A percentile compares a stretch with the other conserved stretches of the same genome.
phyloP scores from a whole-genome alignment of 1,140 invertebrate genomes.

The Ceratina japonica region DNA sequence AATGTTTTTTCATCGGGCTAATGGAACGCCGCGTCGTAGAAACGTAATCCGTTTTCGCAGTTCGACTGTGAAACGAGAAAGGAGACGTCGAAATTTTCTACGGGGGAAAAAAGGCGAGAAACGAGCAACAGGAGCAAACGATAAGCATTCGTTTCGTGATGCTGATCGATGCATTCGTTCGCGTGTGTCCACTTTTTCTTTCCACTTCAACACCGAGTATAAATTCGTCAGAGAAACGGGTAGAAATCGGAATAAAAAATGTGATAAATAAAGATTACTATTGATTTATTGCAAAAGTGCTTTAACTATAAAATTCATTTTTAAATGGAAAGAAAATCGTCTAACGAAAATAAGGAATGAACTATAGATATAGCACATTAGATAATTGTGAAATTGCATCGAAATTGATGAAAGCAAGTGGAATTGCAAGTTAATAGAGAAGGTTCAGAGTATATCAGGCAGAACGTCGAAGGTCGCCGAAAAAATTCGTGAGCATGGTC shows the following conservation, averaged over 20 bases:
- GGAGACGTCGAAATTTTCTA: not conserved
- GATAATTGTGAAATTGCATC: not conserved
- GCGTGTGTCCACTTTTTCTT: not conserved
- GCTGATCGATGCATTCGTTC: conserved; percentile 23
- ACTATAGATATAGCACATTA: no score
- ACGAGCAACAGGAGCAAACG: no score
- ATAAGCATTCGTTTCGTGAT: conserved; percentile 23
- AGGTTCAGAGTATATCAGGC: not conserved
- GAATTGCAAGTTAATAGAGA: not conserved
- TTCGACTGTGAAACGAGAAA: conserved; percentile 11
- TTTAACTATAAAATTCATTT: no score
- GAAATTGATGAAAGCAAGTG: no score
- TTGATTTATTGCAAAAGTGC: no score
- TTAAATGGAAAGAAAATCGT: not conserved
- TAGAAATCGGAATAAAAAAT: no score
- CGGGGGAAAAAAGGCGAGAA: no score
- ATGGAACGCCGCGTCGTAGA: conserved; percentile 5
- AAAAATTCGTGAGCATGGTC: not conserved
- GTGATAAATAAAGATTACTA: conserved; percentile 9
- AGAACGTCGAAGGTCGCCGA: not conserved
- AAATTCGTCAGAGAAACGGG: no score
- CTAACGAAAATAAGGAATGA: no score
- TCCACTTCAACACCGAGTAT: not conserved
- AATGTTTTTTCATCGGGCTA: no score
- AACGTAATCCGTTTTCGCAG: conserved; percentile 13